Conservation (phyloP, 2,888 invertebrate species). For the Rhorus exstirpatorius region DNA sequence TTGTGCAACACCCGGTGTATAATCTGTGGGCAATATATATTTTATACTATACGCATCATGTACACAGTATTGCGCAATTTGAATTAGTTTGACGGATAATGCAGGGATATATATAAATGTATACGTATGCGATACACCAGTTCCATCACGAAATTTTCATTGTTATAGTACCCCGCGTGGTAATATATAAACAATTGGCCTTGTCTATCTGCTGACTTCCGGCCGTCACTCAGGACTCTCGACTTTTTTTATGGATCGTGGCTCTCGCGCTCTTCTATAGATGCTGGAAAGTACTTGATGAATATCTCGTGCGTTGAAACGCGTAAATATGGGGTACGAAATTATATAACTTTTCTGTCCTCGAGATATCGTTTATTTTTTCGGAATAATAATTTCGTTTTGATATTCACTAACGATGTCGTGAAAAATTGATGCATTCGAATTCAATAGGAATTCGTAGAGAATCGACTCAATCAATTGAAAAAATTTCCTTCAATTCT, state of each 20-base stretch:
- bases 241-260: slow-evolving; percentile 85
- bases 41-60: slow-evolving; percentile 1
- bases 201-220: slow-evolving; percentile 85
- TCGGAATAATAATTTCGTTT: no score
- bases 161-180: slow-evolving; percentile 78
- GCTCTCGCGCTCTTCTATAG: slow-evolving; percentile 74
- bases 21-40: slow-evolving; percentile 25
- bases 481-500: no score
- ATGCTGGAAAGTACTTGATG: slow-evolving; percentile 60
- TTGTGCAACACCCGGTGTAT: slow-evolving; percentile 20
- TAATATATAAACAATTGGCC: slow-evolving; percentile 86
- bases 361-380: no score
- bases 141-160: slow-evolving; percentile 79
- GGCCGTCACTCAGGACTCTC: slow-evolving; percentile 84
- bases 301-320: slow-evolving; percentile 28
- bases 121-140: slow-evolving; percentile 71
- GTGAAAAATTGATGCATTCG: no score
- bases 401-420: no score
- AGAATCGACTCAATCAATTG: no score
- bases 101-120: slow-evolving; percentile 23
- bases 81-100: slow-evolving; percentile 58
- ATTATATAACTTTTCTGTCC: no score
- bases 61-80: slow-evolving; percentile 15
- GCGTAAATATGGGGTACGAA: slow-evolving; percentile 49
- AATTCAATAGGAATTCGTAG: no score